Evolutionary conservation across 2,888 invertebrate genomes (phyloP).

Genomic region (Branchinecta sandiegonensis): DNA sequence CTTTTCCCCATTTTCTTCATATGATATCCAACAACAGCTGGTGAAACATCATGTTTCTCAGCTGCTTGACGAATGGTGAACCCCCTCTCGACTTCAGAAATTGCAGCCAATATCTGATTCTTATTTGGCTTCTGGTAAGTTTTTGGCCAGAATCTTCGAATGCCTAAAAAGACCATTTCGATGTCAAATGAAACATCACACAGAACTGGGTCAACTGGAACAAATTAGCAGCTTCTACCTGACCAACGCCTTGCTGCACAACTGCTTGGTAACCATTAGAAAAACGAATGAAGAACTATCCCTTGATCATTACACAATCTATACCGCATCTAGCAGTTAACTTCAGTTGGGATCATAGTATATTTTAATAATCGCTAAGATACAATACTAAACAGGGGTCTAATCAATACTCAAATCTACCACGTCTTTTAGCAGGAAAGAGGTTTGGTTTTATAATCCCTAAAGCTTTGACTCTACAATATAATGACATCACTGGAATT

Average conservation of each 20-base stretch:
- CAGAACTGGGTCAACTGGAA: too few relatives aligned
- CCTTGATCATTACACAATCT: too few relatives aligned
- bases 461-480: conserved; percentile 6
- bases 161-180: background rate
- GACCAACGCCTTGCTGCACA: too few relatives aligned
- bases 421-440: background rate
- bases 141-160: conserved; percentile 9
- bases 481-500: conserved; percentile 12
- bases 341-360: too few relatives aligned
- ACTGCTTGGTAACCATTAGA: too few relatives aligned
- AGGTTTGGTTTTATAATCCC: conserved; percentile 8
- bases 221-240: too few relatives aligned
- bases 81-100: conserved; percentile 7
- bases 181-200: too few relatives aligned
- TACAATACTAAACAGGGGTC: background rate
- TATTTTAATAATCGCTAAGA: too few relatives aligned
- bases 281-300: too few relatives aligned
- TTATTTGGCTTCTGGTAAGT: conserved; percentile 13
- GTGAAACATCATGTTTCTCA: conserved; percentile 4
- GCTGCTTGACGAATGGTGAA: conserved; percentile 14
- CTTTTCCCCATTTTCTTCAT: conserved; percentile 7
- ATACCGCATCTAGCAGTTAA: too few relatives aligned
- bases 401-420: background rate
- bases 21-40: conserved; percentile 9
- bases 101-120: conserved; percentile 8